Percentiles rank a stretch among this genome's conserved stretches.
These are phyloP conservation scores for Siniperca knerii DNA, from an alignment of 2,113 vertebrate species.

Conservation along the genomic window DNA sequence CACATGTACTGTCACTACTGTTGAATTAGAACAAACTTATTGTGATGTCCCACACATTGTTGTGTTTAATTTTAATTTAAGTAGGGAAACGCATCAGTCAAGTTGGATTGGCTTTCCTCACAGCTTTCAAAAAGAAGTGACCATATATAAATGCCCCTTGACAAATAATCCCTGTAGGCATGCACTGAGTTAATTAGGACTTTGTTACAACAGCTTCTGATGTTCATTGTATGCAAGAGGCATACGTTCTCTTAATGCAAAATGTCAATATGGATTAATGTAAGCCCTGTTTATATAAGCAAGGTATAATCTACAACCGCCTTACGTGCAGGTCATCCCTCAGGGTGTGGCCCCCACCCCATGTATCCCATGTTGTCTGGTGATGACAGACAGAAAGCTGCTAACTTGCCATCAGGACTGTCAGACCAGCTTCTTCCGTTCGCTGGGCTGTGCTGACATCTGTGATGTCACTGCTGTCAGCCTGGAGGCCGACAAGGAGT, in stretches of 20 bases:
- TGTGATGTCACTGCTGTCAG: conserved; percentile 84
- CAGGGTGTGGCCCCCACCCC: conserved; percentile 90
- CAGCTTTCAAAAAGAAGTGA: neutral
- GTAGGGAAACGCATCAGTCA: neutral
- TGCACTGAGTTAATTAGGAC: neutral
- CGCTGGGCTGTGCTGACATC: conserved; percentile 87
- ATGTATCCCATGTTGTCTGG: conserved; percentile 95
- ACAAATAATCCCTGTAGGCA: neutral
- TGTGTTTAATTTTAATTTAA: neutral
- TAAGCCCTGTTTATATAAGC: neutral
- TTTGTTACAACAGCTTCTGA: neutral
- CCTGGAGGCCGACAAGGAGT: conserved; percentile 87
- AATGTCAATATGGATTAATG: neutral
- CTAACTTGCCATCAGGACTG: conserved; percentile 97
- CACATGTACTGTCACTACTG: neutral
- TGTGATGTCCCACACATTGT: neutral
- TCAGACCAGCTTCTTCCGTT: conserved; percentile 98
- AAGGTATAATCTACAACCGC: neutral
- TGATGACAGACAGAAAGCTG: conserved; percentile 88
- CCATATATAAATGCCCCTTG: neutral
- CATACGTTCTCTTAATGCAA: neutral
- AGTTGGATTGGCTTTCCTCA: neutral
- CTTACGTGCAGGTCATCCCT: conserved; percentile 89
- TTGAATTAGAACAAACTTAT: neutral
- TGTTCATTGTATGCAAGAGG: neutral